Evolutionary conservation across 1,140 invertebrate species (phyloP).

Genomic region (Ceratina calcarata): DNA sequence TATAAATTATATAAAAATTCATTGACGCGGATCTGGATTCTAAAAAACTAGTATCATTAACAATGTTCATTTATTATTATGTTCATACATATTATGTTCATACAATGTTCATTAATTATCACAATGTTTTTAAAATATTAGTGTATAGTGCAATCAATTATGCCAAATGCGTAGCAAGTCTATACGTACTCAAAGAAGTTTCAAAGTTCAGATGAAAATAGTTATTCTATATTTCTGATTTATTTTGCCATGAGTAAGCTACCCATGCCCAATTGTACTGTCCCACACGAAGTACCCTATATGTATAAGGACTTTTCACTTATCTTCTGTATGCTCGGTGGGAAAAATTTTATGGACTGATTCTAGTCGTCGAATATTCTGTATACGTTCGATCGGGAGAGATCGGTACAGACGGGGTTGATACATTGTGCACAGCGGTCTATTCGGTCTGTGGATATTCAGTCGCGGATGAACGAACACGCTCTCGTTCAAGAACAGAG

Average conservation of each 20-base stretch:
- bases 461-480: background rate
- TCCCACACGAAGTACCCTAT: background rate
- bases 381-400: too few relatives aligned
- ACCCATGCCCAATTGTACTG: background rate
- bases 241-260: background rate
- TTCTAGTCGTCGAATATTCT: too few relatives aligned
- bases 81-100: too few relatives aligned
- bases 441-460: background rate
- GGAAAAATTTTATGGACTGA: too few relatives aligned
- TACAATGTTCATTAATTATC: too few relatives aligned
- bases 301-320: background rate
- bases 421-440: too few relatives aligned
- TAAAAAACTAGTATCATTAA: background rate
- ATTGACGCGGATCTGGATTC: background rate
- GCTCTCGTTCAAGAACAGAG: background rate
- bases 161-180: background rate
- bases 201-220: background rate
- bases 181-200: background rate
- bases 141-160: background rate
- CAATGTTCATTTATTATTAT: too few relatives aligned
- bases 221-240: background rate
- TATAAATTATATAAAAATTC: constrained; percentile 1
- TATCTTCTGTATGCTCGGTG: background rate
- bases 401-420: too few relatives aligned
- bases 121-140: background rate